A percentile compares a stretch with the other conserved stretches of the same genome.
Conservation (phyloP, 2,797 vertebrate genomes). For the Melanotaenia maccullochi region DNA sequence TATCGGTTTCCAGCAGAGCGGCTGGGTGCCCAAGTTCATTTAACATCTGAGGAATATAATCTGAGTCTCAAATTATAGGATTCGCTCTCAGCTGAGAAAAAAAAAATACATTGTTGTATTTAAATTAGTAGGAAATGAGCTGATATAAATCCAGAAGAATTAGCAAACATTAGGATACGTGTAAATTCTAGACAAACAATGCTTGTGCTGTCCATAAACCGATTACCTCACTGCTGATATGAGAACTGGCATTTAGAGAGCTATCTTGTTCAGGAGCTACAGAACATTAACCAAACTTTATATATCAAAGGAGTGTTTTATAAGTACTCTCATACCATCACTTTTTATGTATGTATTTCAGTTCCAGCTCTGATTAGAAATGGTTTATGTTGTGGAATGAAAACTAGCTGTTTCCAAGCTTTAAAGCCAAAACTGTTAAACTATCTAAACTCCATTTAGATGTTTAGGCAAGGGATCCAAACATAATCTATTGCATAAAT, state of each 20-base stretch:
- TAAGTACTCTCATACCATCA: neutral
- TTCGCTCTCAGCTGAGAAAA: conserved; percentile 24
- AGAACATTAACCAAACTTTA: neutral
- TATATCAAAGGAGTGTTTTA: neutral
- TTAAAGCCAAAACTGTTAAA: neutral
- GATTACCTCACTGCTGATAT: neutral
- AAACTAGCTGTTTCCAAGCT: neutral
- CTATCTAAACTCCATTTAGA: neutral
- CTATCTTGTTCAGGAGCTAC: neutral
- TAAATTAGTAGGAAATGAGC: conserved; percentile 37
- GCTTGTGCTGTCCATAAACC: neutral
- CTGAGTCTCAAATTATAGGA: conserved; percentile 51
- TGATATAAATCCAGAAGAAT: conserved; percentile 43
- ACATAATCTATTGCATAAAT: neutral
- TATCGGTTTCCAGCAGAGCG: conserved; percentile 35
- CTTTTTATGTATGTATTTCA: neutral
- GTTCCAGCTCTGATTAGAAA: neutral
- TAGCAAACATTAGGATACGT: conserved; percentile 33
- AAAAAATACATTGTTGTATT: conserved; percentile 39
- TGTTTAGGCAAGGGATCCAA: neutral
- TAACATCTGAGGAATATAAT: conserved; percentile 58
- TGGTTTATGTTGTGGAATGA: neutral
- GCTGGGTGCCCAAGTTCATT: conserved; percentile 52
- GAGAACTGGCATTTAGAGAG: neutral
- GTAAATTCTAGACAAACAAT: conserved; percentile 13